Conservation (phyloP, 1,140 invertebrate genomes). For the Zophobas morio region DNA sequence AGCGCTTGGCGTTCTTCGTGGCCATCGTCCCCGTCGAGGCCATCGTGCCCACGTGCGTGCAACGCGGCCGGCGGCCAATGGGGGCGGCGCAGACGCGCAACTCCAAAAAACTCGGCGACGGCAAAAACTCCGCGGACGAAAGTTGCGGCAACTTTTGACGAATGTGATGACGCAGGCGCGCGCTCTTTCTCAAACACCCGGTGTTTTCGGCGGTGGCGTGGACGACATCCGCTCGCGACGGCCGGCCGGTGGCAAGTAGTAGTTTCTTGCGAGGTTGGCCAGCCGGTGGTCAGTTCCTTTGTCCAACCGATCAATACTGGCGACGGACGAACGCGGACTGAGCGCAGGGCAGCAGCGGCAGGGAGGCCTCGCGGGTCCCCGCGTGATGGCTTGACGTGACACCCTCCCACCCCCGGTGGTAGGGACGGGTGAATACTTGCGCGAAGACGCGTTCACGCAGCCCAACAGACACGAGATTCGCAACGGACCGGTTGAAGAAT, state of each 20-base stretch:
- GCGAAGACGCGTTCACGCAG: conserved; percentile 65
- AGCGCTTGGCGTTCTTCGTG: conserved; percentile 75
- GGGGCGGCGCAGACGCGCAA: conserved; percentile 54
- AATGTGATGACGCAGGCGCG: conserved; percentile 54
- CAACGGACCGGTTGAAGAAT: conserved; percentile 48
- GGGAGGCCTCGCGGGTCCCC: conserved; percentile 63
- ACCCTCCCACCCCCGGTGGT: conserved; percentile 62
- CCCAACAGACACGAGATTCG: conserved; percentile 52
- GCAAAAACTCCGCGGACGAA: conserved; percentile 54
- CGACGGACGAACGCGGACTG: conserved; percentile 62
- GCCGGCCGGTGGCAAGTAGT: conserved; percentile 55
- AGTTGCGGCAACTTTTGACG: conserved; percentile 56
- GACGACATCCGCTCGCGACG: conserved; percentile 43
- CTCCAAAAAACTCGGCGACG: conserved; percentile 56
- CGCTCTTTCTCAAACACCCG: conserved; percentile 26
- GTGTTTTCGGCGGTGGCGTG: neutral
- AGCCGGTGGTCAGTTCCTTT: conserved; percentile 67
- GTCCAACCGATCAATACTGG: conserved; percentile 67
- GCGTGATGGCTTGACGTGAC: conserved; percentile 67
- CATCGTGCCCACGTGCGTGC: conserved; percentile 19
- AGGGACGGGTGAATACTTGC: conserved; percentile 57
- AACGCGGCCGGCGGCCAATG: conserved; percentile 54
- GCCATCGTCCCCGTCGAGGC: conserved; percentile 53
- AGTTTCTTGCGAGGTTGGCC: conserved; percentile 61
- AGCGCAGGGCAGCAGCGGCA: conserved; percentile 58